Evolutionary conservation across 2,888 invertebrate species (phyloP), one percentile per base, ranked within the genome.

Genomic region (Pharmacophagus antenor): DNA sequence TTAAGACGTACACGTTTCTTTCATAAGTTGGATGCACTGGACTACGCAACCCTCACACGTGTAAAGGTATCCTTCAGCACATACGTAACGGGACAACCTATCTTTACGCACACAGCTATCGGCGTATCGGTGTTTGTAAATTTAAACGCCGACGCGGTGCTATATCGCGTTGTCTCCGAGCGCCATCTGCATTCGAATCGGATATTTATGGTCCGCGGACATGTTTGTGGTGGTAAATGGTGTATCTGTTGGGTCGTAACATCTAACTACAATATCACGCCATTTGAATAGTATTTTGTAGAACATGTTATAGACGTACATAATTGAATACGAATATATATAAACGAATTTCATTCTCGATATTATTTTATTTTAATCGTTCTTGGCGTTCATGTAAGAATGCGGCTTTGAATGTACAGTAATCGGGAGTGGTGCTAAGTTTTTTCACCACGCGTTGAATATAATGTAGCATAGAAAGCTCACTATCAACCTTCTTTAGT

Each of bases 151-250:
- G n/a, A 18, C 46, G 18, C 53, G 21, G 41, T 47, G 48, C 41
- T 25, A 17, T 22, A 37, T 56, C 48, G 17, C 20, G 18, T 46
- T 53, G 48, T 58, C 58, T 20, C 37, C 5, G 53, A 37, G 46
- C 58, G 22, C 27, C 53, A 58, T 53, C 52, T 58, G 44, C 52
- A 52, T 48, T 53, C 22, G 58, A 53, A 53, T 58, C 37, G 53
- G 25, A 53, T 53, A 58, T 58, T 58, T 58, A 58, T 48, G 48
- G 53, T 41, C 37, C 20, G 17, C 25, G 41, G 48, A 48, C 53
- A 48, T 41, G 58, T 53, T 48, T 10, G 27, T 31, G 22, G 37
- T 52, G 37, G 37, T 58, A 46, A 51, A 58, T 48, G 23, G 48
- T 58, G 41, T 53, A 58, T 53, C 52, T 20, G 18, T 18, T 18